Percentiles rank a stretch among this genome's conserved stretches.
These are phyloP conservation scores for Mustela erminea DNA, from an alignment of 2,797 vertebrate species.

Conservation along the genomic window DNA sequence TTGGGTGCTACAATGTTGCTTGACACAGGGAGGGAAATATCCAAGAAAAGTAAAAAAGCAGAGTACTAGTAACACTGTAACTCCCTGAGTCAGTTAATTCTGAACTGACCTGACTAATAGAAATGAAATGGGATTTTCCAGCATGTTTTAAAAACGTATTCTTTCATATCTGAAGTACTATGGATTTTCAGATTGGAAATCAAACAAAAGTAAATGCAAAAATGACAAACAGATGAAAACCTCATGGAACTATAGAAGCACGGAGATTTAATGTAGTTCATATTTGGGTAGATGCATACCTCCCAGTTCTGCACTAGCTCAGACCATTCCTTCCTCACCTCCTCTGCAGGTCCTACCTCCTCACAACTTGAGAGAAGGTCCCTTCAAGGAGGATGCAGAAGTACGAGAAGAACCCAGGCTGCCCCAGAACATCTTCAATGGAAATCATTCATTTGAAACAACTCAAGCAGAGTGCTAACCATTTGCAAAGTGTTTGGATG, in stretches of 20 bases:
- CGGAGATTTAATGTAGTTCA: neutral
- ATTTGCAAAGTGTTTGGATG: neutral
- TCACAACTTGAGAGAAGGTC: neutral
- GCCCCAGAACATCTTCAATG: neutral
- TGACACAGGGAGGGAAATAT: neutral
- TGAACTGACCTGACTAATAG: neutral
- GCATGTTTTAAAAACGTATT: conserved; percentile 5
- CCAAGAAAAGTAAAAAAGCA: neutral
- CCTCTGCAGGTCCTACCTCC: neutral
- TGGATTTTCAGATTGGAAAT: conserved; percentile 6
- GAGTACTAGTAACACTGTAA: neutral
- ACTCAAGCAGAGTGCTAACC: neutral
- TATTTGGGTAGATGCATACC: too few species aligned
- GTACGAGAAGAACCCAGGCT: neutral
- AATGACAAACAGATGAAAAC: neutral
- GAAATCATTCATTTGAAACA: neutral
- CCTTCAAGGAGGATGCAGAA: neutral
- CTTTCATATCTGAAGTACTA: neutral
- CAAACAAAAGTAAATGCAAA: conserved; percentile 21
- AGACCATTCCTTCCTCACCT: neutral
- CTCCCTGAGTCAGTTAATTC: neutral
- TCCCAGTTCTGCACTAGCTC: neutral
- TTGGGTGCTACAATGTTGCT: neutral
- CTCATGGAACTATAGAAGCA: neutral
- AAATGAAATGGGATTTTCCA: conserved; percentile 26